A percentile compares a stretch with the other conserved stretches of the same genome.
Evolutionary conservation across 2,113 vertebrate genomes (phyloP).

Genomic region (Tursiops truncatus): DNA sequence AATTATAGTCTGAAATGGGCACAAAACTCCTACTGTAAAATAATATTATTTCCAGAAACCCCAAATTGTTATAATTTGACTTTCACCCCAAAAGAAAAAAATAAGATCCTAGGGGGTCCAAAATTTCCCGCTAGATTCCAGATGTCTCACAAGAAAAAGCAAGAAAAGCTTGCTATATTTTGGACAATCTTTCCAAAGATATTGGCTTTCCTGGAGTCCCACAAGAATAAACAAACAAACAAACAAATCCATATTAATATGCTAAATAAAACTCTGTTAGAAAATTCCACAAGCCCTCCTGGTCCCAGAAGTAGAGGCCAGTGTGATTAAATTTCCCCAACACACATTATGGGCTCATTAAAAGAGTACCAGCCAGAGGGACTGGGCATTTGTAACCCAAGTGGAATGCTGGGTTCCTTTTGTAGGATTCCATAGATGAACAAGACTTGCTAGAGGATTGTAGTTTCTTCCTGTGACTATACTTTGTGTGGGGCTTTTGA

Average conservation of each 20-base stretch:
- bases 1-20: constrained; percentile 60
- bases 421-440: neutral
- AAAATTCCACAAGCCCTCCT: neutral
- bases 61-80: constrained; percentile 62
- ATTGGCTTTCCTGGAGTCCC: neutral
- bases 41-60: constrained; percentile 70
- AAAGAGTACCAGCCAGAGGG: neutral
- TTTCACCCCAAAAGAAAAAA: constrained; percentile 12
- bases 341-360: neutral
- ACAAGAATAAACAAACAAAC: neutral
- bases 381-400: neutral
- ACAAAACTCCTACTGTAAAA: constrained; percentile 60
- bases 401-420: neutral
- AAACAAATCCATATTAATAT: neutral
- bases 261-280: neutral
- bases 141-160: constrained; percentile 14
- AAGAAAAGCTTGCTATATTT: neutral
- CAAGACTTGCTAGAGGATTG: neutral
- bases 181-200: neutral
- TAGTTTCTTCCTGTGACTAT: neutral
- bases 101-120: constrained; percentile 4
- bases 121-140: constrained; percentile 55
- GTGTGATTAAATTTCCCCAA: neutral
- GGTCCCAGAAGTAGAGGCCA: neutral
- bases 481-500: neutral